Evolutionary conservation across 2,888 invertebrate genomes (phyloP), one percentile per base, ranked within the genome.

Genomic region (Limenitis camilla): DNA sequence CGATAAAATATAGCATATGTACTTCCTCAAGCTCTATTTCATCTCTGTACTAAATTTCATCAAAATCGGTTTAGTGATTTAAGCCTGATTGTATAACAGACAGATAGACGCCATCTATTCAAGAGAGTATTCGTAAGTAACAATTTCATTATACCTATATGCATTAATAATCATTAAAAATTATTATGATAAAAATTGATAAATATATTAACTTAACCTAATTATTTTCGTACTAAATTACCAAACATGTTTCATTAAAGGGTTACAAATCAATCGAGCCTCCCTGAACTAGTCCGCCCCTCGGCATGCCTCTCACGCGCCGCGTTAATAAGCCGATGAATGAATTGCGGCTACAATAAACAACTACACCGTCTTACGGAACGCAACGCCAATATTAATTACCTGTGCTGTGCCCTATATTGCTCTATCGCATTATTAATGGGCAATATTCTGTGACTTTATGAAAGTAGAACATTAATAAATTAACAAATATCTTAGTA

Each of bases 301-400:
- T 61, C 58, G 67, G 64, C 73, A 84, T 82, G 78, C 81, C 61
- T 62, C 65, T 71, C 85, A 84, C 85, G 84, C 68, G 64, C 72
- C 61, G 61, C 56, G 60, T 79, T 84, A 84, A 85, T 84, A 82
- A 82, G 78, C 68, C 76, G 71, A 78, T 78, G 71, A 75, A 82
- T 78, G 76, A 74, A 79, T 76, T 75, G 76, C 67, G 68, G 63
- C 67, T 65, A 68, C 62, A 65, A 66, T 67, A 70, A 66, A 68
- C 67, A 56, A 58, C 61, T 61, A 60, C 60, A 45, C 53, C 55
- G 52, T 55, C 58, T 58, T 55, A 49, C 52, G 52, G 56, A 54
- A 63, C 65, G 61, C 61, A 60, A 61, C 62, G 60, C 61, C 59
- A 66, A 65, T 66, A 65, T 61, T 65, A 65, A 64, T 61, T 56